These are phyloP conservation scores for Chrysemys picta DNA, from an alignment of 2,113 vertebrate genomes.

Conservation along the genomic window DNA sequence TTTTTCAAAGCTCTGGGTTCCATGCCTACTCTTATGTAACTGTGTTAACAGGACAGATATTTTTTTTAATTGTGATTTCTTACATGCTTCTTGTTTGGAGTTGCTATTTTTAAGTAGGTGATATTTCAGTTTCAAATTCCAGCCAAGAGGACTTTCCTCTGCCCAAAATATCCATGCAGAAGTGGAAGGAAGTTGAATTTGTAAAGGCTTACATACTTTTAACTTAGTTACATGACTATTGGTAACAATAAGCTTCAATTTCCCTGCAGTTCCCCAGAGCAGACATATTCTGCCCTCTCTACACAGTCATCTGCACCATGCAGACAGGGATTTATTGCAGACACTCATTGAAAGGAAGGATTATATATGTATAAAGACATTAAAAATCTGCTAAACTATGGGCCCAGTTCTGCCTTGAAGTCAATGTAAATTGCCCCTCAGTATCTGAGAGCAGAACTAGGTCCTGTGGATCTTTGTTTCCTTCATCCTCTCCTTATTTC, in stretches of 20 bases:
- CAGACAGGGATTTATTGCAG: not conserved
- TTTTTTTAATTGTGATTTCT: not conserved
- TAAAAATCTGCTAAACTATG: not conserved
- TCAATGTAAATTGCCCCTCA: not conserved
- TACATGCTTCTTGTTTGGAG: not conserved
- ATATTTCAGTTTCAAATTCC: slow-evolving; percentile 16
- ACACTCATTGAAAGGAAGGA: not conserved
- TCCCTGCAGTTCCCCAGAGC: slow-evolving; percentile 16
- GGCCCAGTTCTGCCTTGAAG: not conserved
- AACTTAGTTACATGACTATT: slow-evolving; percentile 53
- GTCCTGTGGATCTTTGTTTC: not conserved
- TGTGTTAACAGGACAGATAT: not conserved
- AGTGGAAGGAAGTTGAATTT: slow-evolving; percentile 66
- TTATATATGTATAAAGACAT: not conserved
- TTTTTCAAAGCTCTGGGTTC: not conserved
- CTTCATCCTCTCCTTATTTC: not conserved
- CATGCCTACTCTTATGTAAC: not conserved
- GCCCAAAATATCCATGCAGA: slow-evolving; percentile 34
- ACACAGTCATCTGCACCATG: not conserved
- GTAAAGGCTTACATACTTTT: slow-evolving; percentile 65
- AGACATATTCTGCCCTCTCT: not conserved
- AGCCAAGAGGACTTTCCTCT: not conserved
- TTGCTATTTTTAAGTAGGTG: slow-evolving; percentile 1
- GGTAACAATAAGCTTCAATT: slow-evolving; percentile 66
- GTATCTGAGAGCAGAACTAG: not conserved